phyloP scores from a whole-genome alignment of 2,797 vertebrate genomes.

The Lithobates sylvaticus region DNA sequence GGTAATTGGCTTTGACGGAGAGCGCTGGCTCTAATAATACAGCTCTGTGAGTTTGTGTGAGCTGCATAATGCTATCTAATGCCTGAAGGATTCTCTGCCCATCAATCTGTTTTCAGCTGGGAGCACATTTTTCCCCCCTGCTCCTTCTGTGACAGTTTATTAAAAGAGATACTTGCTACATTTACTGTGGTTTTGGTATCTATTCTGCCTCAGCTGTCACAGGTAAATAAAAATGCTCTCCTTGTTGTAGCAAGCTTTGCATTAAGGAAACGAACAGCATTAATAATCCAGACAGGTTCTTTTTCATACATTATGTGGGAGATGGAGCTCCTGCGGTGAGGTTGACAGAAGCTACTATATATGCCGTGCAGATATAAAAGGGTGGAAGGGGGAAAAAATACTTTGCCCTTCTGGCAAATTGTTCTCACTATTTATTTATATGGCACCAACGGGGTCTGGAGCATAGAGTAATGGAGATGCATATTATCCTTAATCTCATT shows the following conservation, averaged over 20 bases:
- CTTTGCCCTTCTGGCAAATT: conserved; percentile 15
- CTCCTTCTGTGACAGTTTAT: conserved; percentile 81
- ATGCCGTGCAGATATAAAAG: conserved; percentile 28
- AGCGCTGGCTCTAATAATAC: conserved; percentile 76
- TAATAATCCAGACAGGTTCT: conserved; percentile 47
- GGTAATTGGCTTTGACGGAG: conserved; percentile 80
- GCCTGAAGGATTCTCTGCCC: conserved; percentile 81
- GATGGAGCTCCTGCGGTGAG: conserved; percentile 41
- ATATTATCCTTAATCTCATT: conserved; percentile 35
- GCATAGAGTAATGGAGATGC: conserved; percentile 8
- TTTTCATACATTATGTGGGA: conserved; percentile 41
- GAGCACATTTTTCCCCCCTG: conserved; percentile 69
- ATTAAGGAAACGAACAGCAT: conserved; percentile 41
- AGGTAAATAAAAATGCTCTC: conserved; percentile 79
- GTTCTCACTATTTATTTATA: conserved; percentile 40
- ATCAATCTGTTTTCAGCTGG: conserved; percentile 72
- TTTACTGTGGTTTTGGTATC: conserved; percentile 79
- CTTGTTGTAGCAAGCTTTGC: conserved; percentile 56
- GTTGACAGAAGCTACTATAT: conserved; percentile 40
- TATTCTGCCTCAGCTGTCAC: conserved; percentile 81
- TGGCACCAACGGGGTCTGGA: not conserved
- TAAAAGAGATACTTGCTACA: conserved; percentile 83
- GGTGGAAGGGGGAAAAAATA: not conserved
- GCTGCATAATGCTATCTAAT: conserved; percentile 73
- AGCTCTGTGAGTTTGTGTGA: conserved; percentile 77